Conservation (phyloP, 2,113 vertebrate genomes). For the Scolopax mira region DNA sequence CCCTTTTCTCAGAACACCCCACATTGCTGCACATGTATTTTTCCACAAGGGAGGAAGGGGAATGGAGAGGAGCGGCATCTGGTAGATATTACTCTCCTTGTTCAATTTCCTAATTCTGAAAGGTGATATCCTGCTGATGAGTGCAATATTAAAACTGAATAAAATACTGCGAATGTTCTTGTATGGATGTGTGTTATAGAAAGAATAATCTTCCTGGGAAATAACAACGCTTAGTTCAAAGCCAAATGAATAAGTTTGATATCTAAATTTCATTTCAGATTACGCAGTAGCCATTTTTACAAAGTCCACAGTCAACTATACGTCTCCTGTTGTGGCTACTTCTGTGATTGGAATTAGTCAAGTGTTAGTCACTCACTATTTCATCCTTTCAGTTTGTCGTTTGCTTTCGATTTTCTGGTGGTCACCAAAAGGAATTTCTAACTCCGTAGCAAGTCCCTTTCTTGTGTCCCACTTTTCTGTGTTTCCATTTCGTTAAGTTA, state of each 20-base stretch:
- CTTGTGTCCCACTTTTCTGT: background rate
- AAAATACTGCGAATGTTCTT: background rate
- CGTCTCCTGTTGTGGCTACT: background rate
- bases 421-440: background rate
- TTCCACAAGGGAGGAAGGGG: constrained; percentile 64
- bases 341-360: background rate
- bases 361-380: background rate
- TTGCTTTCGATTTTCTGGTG: constrained; percentile 3
- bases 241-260: background rate
- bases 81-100: constrained; percentile 68
- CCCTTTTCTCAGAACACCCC: constrained; percentile 58
- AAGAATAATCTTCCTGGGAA: background rate
- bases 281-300: background rate
- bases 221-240: background rate
- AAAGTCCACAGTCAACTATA: background rate
- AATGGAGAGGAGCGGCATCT: constrained; percentile 61
- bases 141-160: constrained; percentile 15
- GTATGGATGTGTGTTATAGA: background rate
- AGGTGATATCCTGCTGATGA: constrained; percentile 57
- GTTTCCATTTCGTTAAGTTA: background rate
- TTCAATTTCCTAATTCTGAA: constrained; percentile 62
- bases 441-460: background rate
- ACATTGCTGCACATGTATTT: constrained; percentile 64
- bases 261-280: background rate
- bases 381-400: background rate